Base-by-base conservation (phyloP, 1,140 invertebrate genomes). In the Pogonomyrmex californicus region DNA sequence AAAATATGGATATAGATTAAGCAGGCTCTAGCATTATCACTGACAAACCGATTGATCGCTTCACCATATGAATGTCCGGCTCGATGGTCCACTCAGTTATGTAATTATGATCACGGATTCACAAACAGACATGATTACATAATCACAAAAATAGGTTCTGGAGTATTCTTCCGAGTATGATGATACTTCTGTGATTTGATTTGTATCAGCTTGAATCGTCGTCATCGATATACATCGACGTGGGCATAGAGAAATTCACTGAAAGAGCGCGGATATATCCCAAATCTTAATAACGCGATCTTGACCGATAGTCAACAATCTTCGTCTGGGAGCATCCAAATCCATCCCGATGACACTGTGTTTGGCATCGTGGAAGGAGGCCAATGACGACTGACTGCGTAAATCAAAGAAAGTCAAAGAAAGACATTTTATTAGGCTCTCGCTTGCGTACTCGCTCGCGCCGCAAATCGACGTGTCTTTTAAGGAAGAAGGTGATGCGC, bases 291-390 rank as follows among this genome's bases (percentile, higher is more conserved):
- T 99, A 81, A 99, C 95, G 85, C 98, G 96, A 95, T 99, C 99
- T 93, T 98, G 98, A 14, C 99, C 99, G 65, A 99, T 98, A 9
- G 99, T 99, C 58, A 99, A 96, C 85, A 99, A 96, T 92, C 97
- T 97, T 92, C 97, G 97, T 7, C 97, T 97, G 44, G 97, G 96
- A 94, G 98, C 98, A 95, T 99, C 99, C 44, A 99, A 95, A 95
- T 98, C 97, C 97, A 99, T 98, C 63, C 97, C 97, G 3, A 98
- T 96, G 88, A 99, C 97, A 78, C 97, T 98, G 94, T 99, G 99
- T 95, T 99, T 99, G 65, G 98, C 97, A 95, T 99, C 99, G 94
- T 99, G 98, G 94, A 99, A 99, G 77, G 98, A 98, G 17, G 99
- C 99, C 92, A 99, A 95, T 1, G 99, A 98, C 76, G 97, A 97